phyloP scores from a whole-genome alignment of 2,797 vertebrate species.

The Poeciliopsis paucimaculata region DNA sequence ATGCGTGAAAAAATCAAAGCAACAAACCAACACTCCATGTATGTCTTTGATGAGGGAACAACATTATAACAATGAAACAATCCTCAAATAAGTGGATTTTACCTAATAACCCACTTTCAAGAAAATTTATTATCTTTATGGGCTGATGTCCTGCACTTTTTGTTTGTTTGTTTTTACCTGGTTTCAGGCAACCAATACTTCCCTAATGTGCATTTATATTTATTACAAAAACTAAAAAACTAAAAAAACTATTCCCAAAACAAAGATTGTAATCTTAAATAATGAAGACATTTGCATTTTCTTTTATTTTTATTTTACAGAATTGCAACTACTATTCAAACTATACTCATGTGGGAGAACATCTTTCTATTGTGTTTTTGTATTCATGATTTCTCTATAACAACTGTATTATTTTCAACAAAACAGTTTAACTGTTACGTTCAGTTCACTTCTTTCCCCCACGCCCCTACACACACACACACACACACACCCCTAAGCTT shows the following conservation, averaged over 20 bases:
- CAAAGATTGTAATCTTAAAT: neutral
- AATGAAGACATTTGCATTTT: neutral
- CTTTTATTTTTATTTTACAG: neutral
- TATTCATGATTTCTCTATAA: neutral
- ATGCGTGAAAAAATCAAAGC: neutral
- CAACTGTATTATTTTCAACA: neutral
- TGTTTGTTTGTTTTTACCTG: too few relatives aligned
- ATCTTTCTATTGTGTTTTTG: neutral
- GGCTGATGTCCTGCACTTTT: too few relatives aligned
- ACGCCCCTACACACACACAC: too few relatives aligned
- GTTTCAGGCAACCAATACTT: too few relatives aligned
- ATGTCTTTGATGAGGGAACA: too few relatives aligned
- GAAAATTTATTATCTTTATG: too few relatives aligned
- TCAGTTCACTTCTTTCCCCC: neutral
- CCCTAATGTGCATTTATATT: neutral
- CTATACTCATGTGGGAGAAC: too few relatives aligned
- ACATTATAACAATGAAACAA: too few relatives aligned
- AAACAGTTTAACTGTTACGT: neutral
- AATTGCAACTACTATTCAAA: neutral
- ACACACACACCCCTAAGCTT: too few relatives aligned
- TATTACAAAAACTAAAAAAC: neutral
- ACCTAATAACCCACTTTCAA: neutral
- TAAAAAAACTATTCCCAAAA: neutral
- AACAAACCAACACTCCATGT: neutral
- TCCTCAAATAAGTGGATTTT: too few relatives aligned